Conservation (phyloP, 2,888 invertebrate species). For the Teleiodes luculella region DNA sequence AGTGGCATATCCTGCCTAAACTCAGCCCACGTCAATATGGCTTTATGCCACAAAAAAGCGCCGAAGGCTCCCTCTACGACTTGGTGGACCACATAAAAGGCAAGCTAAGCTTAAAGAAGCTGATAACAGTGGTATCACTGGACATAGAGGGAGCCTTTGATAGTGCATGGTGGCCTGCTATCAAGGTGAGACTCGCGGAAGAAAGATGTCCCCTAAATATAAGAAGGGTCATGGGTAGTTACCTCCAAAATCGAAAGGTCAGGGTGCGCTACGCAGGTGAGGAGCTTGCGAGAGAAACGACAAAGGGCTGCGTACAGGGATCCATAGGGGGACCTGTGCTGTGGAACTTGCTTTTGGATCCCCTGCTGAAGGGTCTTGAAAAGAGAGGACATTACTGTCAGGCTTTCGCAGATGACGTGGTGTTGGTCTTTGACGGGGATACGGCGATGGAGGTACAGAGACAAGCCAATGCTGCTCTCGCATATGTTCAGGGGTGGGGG, state of each 20-base stretch:
- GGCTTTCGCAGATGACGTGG: not conserved
- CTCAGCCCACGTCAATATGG: conserved; percentile 12
- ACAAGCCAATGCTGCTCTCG: not conserved
- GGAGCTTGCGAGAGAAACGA: not conserved
- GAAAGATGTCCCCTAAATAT: not conserved
- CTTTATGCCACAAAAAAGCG: not conserved
- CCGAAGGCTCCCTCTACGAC: not conserved
- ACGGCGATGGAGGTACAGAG: not conserved
- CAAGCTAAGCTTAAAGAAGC: not conserved
- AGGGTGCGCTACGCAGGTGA: not conserved
- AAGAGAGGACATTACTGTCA: not conserved
- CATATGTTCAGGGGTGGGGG: not conserved
- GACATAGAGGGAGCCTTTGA: not conserved
- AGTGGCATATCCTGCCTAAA: not conserved
- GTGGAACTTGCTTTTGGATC: no score
- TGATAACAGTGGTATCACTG: not conserved
- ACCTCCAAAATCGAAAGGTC: not conserved
- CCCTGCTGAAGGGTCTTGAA: not conserved
- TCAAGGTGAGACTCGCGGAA: not conserved
- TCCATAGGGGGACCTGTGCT: not conserved
- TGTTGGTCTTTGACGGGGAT: not conserved
- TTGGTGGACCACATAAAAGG: not conserved
- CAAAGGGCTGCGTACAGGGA: not conserved
- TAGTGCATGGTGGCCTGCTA: not conserved
- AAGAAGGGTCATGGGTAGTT: not conserved